Percentiles rank a stretch among this genome's conserved stretches.
Conservation (phyloP, 2,113 vertebrate genomes). For the Colaptes auratus region DNA sequence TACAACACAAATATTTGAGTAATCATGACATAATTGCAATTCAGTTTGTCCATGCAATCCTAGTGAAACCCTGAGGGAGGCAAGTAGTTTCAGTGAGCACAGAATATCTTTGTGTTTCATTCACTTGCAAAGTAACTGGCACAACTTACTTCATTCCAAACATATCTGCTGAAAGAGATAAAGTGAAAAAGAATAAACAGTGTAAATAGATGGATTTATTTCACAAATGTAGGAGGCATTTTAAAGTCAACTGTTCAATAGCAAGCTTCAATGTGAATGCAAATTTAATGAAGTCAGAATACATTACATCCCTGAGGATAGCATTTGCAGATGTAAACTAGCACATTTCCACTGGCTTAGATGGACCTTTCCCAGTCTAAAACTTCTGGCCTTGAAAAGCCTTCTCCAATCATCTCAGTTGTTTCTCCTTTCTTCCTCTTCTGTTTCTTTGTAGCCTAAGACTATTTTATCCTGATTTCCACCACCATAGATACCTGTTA, state of each 20-base stretch:
- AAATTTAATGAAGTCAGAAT: slow-evolving; percentile 47
- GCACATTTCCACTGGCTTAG: background rate
- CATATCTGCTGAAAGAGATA: slow-evolving; percentile 5
- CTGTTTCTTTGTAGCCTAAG: background rate
- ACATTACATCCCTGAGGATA: background rate
- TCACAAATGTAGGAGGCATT: slow-evolving; percentile 35
- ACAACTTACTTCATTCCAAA: slow-evolving; percentile 42
- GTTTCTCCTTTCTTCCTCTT: background rate
- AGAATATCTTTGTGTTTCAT: slow-evolving; percentile 27
- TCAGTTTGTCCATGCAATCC: background rate
- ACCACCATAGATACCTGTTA: fast-evolving
- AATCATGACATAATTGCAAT: slow-evolving; percentile 16
- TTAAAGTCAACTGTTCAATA: slow-evolving; percentile 37
- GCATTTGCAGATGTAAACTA: background rate
- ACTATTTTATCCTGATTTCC: background rate
- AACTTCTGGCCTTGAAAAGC: background rate
- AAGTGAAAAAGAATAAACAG: slow-evolving; percentile 21
- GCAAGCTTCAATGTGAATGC: background rate
- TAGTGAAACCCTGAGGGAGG: background rate
- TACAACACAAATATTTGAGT: slow-evolving; percentile 31
- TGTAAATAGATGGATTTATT: slow-evolving; percentile 50
- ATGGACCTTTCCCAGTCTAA: background rate
- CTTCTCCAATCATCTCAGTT: background rate
- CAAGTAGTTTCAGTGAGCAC: slow-evolving; percentile 24
- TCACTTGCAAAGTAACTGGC: slow-evolving; percentile 40